phyloP scores from a whole-genome alignment of 2,888 invertebrate species.

The Hipparchia semele region DNA sequence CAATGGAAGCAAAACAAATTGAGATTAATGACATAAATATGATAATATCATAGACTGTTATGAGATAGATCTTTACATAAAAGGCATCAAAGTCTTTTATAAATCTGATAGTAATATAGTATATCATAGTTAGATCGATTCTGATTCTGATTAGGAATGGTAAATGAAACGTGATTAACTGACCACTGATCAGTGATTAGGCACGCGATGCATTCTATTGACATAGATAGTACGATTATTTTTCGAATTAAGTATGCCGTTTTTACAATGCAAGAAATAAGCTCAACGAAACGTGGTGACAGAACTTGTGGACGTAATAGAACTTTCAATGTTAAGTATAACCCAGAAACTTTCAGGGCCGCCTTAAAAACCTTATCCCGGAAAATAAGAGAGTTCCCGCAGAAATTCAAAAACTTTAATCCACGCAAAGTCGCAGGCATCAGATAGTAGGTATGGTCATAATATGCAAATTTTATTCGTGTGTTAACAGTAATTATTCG shows the following conservation, averaged over 20 bases:
- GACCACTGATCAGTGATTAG: background rate
- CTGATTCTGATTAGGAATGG: conserved; percentile 5
- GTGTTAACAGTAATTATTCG: background rate
- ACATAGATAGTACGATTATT: background rate
- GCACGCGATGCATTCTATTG: conserved; percentile 5
- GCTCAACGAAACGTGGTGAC: too few species aligned
- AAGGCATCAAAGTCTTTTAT: background rate
- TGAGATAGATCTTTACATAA: background rate
- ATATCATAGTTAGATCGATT: background rate
- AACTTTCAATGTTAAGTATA: too few species aligned
- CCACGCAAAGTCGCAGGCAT: too few species aligned
- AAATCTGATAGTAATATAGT: background rate
- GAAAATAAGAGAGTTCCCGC: too few species aligned
- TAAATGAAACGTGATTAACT: background rate
- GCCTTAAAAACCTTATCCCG: too few species aligned
- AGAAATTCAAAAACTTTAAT: too few species aligned
- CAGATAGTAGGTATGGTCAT: background rate
- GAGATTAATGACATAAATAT: background rate
- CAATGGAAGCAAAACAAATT: background rate
- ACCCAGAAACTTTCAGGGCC: too few species aligned
- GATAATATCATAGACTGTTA: background rate
- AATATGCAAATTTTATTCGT: background rate
- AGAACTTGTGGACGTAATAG: too few species aligned
- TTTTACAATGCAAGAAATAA: background rate
- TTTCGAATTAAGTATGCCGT: background rate